Evolutionary conservation across 1,140 invertebrate genomes (phyloP).

Genomic region (Lycorma delicatula): DNA sequence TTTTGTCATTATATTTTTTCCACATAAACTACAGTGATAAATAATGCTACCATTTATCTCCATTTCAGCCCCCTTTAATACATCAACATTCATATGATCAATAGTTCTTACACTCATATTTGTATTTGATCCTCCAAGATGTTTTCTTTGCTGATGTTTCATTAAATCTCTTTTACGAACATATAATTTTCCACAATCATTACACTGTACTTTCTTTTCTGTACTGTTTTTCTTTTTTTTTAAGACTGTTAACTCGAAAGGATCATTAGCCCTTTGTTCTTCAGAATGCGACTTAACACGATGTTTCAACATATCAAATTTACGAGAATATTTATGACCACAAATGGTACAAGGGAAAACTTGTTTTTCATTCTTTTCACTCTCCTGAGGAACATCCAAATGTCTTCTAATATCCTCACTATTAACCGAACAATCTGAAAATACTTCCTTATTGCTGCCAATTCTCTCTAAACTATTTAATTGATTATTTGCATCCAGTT

Average conservation of each 20-base stretch:
- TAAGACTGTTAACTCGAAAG: not conserved
- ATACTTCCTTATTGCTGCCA: no score
- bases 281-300: not conserved
- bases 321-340: not conserved
- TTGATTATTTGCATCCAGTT: no score
- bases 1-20: slow-evolving; percentile 47
- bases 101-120: slow-evolving; percentile 6
- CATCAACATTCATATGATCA: slow-evolving; percentile 35
- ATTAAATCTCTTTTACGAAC: slow-evolving; percentile 31
- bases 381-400: not conserved
- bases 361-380: not conserved
- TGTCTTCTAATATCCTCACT: not conserved
- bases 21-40: slow-evolving; percentile 41
- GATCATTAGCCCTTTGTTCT: not conserved
- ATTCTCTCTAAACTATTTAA: no score
- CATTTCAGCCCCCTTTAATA: slow-evolving; percentile 38
- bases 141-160: slow-evolving; percentile 31
- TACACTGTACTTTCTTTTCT: slow-evolving; percentile 30
- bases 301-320: slow-evolving; percentile 7
- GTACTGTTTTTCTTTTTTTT: not conserved
- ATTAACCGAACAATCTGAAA: not conserved
- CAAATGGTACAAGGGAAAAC: not conserved
- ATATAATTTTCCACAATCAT: slow-evolving; percentile 32
- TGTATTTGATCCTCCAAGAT: slow-evolving; percentile 10
- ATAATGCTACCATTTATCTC: slow-evolving; percentile 41